phyloP scores from a whole-genome alignment of 1,140 invertebrate species.

The Monomorium pharaonis region DNA sequence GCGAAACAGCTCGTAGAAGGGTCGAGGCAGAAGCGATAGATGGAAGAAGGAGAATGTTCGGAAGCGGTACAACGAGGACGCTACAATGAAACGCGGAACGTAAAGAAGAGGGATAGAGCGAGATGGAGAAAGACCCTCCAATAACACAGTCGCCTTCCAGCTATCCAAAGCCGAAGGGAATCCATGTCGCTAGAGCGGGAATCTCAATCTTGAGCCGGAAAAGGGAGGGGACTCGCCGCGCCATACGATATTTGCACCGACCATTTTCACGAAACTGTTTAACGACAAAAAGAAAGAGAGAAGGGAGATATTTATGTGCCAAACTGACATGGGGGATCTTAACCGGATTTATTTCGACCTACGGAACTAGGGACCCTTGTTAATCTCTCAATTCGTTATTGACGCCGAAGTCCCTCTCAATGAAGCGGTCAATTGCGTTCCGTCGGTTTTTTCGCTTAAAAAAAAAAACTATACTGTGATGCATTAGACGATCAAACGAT shows the following conservation, averaged over 20 bases:
- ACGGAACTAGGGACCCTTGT: background rate
- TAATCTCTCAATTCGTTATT: slow-evolving; percentile 32
- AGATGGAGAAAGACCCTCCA: slow-evolving; percentile 53
- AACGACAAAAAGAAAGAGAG: slow-evolving; percentile 1
- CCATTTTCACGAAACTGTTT: slow-evolving; percentile 62
- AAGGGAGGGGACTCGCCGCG: background rate
- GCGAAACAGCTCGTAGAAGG: slow-evolving; percentile 38
- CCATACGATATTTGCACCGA: slow-evolving; percentile 38
- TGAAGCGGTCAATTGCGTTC: slow-evolving; percentile 6
- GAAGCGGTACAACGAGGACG: background rate
- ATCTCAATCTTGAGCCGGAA: slow-evolving; percentile 62
- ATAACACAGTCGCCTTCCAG: slow-evolving; percentile 70
- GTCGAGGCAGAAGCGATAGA: slow-evolving; percentile 37
- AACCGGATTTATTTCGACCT: slow-evolving; percentile 28
- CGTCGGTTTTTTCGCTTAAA: background rate
- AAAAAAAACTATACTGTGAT: background rate
- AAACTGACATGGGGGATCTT: slow-evolving; percentile 65
- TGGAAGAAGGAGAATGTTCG: slow-evolving; percentile 28
- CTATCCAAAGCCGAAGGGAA: slow-evolving; percentile 61
- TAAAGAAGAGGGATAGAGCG: slow-evolving; percentile 8
- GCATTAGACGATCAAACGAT: background rate
- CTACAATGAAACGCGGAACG: slow-evolving; percentile 1
- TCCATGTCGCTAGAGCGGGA: slow-evolving; percentile 63
- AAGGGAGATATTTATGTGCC: background rate
- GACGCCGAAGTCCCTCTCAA: slow-evolving; percentile 1